Percentiles rank a stretch among this genome's conserved stretches.
Evolutionary conservation across 2,888 invertebrate species (phyloP).

Genomic region (Glomeris marginata): DNA sequence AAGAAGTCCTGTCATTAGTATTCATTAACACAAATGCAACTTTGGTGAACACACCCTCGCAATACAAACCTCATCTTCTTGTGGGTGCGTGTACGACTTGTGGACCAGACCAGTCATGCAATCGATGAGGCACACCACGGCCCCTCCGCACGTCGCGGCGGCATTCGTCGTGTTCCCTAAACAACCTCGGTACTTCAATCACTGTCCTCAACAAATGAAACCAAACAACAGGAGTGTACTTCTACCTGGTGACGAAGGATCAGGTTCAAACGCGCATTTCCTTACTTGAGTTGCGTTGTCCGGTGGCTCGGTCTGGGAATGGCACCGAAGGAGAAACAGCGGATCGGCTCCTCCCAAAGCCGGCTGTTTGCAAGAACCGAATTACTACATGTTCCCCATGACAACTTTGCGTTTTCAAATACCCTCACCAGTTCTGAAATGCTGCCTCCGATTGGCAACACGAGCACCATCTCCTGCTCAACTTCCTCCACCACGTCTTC

Average conservation of each 20-base stretch:
- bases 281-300: conserved; percentile 28
- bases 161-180: conserved; percentile 22
- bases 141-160: conserved; percentile 30
- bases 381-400: too few species aligned
- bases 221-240: too few species aligned
- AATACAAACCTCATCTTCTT: conserved; percentile 15
- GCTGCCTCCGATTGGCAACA: too few species aligned
- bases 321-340: conserved; percentile 24
- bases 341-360: too few species aligned
- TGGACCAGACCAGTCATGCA: conserved; percentile 26
- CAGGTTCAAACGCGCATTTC: conserved; percentile 29
- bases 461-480: too few species aligned
- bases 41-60: background rate
- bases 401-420: too few species aligned
- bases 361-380: too few species aligned
- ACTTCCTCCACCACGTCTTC: too few species aligned
- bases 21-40: background rate
- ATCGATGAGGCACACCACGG: conserved; percentile 29
- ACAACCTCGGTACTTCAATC: too few species aligned
- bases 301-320: conserved; percentile 23
- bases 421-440: too few species aligned
- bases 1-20: conserved; percentile 23
- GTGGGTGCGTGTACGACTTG: conserved; percentile 24
- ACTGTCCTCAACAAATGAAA: too few species aligned
- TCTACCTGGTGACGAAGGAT: conserved; percentile 15